These are phyloP conservation scores for Arremon brunneinucha DNA, from an alignment of 2,797 vertebrate species.

Conservation along the genomic window DNA sequence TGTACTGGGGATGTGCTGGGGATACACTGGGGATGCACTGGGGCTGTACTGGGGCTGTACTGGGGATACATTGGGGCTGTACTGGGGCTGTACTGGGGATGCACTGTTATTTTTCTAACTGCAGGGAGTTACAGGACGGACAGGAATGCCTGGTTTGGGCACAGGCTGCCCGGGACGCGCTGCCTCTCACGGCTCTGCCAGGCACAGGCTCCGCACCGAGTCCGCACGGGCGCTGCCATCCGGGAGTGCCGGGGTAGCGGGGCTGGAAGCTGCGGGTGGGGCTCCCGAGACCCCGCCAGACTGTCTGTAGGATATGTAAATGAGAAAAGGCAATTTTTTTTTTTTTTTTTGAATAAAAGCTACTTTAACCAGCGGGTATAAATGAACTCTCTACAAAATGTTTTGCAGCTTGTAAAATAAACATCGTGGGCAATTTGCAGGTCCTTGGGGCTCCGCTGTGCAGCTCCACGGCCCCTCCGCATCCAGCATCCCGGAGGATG, in stretches of 20 bases:
- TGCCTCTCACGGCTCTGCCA: conserved; percentile 65
- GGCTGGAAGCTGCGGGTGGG: not conserved
- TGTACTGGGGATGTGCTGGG: too few relatives aligned
- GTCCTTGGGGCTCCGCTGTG: not conserved
- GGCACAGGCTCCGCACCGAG: conserved; percentile 67
- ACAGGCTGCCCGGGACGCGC: conserved; percentile 64
- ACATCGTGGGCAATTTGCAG: conserved; percentile 10
- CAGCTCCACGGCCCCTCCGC: not conserved
- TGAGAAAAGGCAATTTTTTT: not conserved
- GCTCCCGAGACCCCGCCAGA: not conserved
- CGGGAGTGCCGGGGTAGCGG: conserved; percentile 69
- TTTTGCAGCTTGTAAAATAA: conserved; percentile 21
- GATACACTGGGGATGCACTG: too few relatives aligned
- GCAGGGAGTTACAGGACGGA: conserved; percentile 68
- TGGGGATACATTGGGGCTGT: too few relatives aligned
- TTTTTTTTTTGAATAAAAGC: not conserved
- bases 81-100: not conserved
- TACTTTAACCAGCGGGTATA: not conserved
- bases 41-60: too few relatives aligned
- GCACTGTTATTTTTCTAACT: not conserved
- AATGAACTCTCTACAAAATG: not conserved
- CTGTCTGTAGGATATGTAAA: conserved; percentile 38
- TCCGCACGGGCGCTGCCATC: conserved; percentile 69
- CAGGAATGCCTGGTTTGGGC: conserved; percentile 72
- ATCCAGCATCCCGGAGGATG: not conserved